Conservation (phyloP, 2,888 invertebrate species). For the Spodoptera littoralis region DNA sequence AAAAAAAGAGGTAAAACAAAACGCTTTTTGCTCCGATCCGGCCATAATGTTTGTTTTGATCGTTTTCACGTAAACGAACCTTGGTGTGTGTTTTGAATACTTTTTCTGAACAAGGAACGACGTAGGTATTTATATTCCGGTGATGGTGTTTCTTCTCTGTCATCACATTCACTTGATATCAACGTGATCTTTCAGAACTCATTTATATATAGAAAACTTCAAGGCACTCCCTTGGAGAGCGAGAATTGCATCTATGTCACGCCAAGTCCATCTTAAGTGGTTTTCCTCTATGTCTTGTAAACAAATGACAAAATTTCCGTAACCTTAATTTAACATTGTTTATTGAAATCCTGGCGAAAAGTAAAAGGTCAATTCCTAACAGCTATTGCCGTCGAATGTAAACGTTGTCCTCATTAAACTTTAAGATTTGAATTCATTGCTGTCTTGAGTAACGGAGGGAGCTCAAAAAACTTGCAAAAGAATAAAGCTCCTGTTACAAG, state of each 20-base stretch:
- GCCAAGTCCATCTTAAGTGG: too few relatives aligned
- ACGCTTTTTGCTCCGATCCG: constrained; percentile 77
- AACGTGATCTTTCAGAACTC: too few relatives aligned
- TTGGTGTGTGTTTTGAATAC: constrained; percentile 68
- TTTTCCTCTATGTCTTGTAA: not conserved
- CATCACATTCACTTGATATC: too few relatives aligned
- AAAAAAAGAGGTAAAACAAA: constrained; percentile 73
- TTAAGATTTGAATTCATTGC: constrained; percentile 31
- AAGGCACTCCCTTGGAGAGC: too few relatives aligned
- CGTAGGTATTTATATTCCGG: constrained; percentile 27
- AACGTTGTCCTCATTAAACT: constrained; percentile 14
- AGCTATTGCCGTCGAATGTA: constrained; percentile 17
- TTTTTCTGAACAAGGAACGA: constrained; percentile 63
- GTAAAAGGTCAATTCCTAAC: constrained; percentile 4
- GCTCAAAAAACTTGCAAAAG: constrained; percentile 43
- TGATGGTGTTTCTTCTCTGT: constrained; percentile 55
- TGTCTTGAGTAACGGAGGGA: constrained; percentile 30
- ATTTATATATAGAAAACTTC: too few relatives aligned
- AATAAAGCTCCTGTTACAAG: constrained; percentile 60
- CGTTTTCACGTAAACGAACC: constrained; percentile 82
- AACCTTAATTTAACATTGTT: constrained; percentile 15
- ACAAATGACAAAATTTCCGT: constrained; percentile 5
- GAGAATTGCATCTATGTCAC: too few relatives aligned
- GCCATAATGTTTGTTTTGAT: constrained; percentile 85
- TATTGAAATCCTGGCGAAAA: constrained; percentile 10